Evolutionary conservation across 2,797 vertebrate species (phyloP), one percentile per base, ranked within the genome.

Genomic region (Leuciscus waleckii): DNA sequence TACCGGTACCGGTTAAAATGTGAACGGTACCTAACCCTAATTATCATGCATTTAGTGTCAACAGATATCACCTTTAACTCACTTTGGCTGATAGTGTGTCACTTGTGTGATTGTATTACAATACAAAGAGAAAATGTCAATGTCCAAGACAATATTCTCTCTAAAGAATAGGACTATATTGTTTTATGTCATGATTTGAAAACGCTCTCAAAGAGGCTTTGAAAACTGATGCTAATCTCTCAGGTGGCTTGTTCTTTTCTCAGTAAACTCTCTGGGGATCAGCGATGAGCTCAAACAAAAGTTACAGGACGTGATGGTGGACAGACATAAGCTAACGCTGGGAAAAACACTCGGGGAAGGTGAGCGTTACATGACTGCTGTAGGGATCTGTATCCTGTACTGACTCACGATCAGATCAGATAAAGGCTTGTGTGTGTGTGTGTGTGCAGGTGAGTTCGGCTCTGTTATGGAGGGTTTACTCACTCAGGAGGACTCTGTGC

Each of bases 261-360:
- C 93, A 98, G 97, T 98, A 89, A 98, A 98, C 94, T 96, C 95
- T 32, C 93, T 98, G 87, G 97, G 97, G 46, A 97, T 98, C 92
- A 98, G 97, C 0, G 96, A 97, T 10, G 97, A 98, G 84, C 93
- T 98, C 85, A 97, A 97, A 88, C 96, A 97, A 90, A 98, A 98
- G 82, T 94, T 98, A 5, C 95, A 97, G 58, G 97, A 98, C 0
- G 97, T 98, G 79, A 97, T 98, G 97, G 96, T 98, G 87, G 97
- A 98, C 91, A 93, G 96, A 86, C 97, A 98, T 76, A 97, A 96
- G 75, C 94, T 98, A 49, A 97, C 97, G 1, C 93, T 98, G 90
- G 97, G 97, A 81, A 98, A 98, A 92, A 98, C 97, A 0, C 94
- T 98, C 39, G 97, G 97, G 68, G 97, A 98, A 94, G 97, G 97